A percentile compares a stretch with the other conserved stretches of the same genome.
phyloP scores from a whole-genome alignment of 2,113 vertebrate genomes.

The Mohoua ochrocephala region DNA sequence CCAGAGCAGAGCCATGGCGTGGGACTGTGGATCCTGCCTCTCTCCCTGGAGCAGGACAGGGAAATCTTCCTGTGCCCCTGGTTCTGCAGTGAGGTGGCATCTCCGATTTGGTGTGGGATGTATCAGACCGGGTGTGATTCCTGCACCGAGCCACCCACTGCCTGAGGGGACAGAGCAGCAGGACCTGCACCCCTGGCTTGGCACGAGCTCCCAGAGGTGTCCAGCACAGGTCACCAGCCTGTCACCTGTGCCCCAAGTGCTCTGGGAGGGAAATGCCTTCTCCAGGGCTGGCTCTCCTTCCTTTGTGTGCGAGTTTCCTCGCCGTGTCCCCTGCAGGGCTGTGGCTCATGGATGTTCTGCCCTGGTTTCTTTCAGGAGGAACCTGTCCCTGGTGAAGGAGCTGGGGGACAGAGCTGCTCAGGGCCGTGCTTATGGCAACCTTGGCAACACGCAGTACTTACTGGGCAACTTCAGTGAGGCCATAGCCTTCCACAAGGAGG shows the following conservation, averaged over 20 bases:
- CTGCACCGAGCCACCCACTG: neutral
- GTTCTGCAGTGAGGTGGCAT: neutral
- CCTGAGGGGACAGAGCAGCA: neutral
- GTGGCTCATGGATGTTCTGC: neutral
- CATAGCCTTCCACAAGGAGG: slow-evolving; percentile 92
- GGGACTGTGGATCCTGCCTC: neutral
- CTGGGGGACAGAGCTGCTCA: slow-evolving; percentile 92
- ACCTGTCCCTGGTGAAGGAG: slow-evolving; percentile 92
- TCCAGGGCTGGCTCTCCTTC: neutral
- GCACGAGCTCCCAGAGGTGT: neutral
- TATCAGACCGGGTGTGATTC: neutral
- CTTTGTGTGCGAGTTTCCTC: rapidly evolving
- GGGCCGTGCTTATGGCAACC: slow-evolving; percentile 92
- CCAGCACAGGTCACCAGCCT: no score
- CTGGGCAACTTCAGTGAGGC: slow-evolving; percentile 92
- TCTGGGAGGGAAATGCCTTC: neutral
- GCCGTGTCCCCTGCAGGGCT: neutral
- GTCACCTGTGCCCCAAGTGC: neutral
- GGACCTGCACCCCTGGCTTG: neutral
- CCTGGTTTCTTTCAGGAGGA: slow-evolving; percentile 79
- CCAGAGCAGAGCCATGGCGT: neutral
- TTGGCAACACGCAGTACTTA: slow-evolving; percentile 95
- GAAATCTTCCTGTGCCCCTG: neutral
- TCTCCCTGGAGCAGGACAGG: neutral
- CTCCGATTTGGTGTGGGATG: neutral